phyloP scores from a whole-genome alignment of 2,888 invertebrate species.

The Eupithecia insigniata region DNA sequence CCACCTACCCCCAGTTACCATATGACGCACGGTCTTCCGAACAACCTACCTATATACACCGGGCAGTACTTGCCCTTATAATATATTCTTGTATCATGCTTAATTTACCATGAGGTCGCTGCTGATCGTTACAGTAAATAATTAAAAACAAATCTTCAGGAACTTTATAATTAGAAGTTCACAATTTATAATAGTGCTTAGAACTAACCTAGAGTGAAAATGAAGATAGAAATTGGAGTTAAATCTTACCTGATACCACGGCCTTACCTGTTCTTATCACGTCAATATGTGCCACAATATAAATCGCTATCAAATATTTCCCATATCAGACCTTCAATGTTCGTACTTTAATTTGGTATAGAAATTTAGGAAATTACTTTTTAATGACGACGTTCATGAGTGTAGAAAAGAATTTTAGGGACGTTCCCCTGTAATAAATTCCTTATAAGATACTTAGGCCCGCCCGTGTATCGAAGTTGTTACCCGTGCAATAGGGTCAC shows the following conservation, averaged over 20 bases:
- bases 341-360: conserved; percentile 56
- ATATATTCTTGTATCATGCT: conserved; percentile 7
- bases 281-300: conserved; percentile 23
- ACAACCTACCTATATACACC: too few relatives aligned
- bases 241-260: conserved; percentile 36
- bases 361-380: conserved; percentile 52
- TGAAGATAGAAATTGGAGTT: neutral
- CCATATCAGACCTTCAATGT: conserved; percentile 57
- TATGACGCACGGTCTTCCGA: too few relatives aligned
- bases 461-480: conserved; percentile 85
- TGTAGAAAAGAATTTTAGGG: conserved; percentile 63
- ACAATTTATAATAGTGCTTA: neutral
- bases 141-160: neutral
- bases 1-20: too few relatives aligned
- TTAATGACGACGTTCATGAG: conserved; percentile 61
- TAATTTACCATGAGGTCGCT: neutral
- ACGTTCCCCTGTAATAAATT: conserved; percentile 80
- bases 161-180: neutral
- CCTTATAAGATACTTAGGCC: conserved; percentile 83
- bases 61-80: neutral
- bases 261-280: conserved; percentile 34
- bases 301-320: conserved; percentile 51
- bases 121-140: neutral
- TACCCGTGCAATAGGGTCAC: conserved; percentile 84
- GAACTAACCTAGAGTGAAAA: neutral